phyloP scores from a whole-genome alignment of 2,113 vertebrate species.

The Phyllostomus discolor region DNA sequence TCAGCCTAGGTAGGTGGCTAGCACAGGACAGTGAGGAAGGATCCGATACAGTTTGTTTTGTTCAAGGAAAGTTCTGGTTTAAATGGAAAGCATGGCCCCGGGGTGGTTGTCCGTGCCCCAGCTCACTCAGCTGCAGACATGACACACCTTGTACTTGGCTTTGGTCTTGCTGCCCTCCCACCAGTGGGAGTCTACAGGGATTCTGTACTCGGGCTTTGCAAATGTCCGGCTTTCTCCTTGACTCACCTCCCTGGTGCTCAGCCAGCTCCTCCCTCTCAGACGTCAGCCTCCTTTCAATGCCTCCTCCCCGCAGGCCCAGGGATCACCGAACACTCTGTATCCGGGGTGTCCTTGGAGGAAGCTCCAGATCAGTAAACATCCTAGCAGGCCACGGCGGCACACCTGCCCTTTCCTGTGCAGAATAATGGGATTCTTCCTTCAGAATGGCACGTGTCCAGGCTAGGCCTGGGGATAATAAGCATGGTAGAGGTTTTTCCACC shows the following conservation, averaged over 20 bases:
- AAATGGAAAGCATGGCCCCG: background rate
- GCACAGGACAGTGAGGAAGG: background rate
- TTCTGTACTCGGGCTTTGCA: background rate
- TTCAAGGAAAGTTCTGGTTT: background rate
- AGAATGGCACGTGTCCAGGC: background rate
- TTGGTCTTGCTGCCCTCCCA: background rate
- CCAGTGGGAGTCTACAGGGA: background rate
- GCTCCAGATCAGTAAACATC: background rate
- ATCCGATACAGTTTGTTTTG: background rate
- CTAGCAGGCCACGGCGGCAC: background rate
- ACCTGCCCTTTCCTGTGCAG: background rate
- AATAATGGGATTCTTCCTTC: background rate
- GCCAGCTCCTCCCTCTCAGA: background rate
- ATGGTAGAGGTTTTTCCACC: no score
- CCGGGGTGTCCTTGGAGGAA: accelerated
- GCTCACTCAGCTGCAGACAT: background rate
- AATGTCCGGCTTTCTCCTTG: background rate
- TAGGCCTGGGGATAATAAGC: background rate
- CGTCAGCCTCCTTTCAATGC: background rate
- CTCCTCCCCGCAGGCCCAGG: background rate
- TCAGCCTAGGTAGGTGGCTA: background rate
- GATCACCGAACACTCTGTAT: background rate
- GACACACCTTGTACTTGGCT: background rate
- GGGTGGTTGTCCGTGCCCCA: background rate
- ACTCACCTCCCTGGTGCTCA: accelerated